phyloP scores from a whole-genome alignment of 2,888 invertebrate species.

The Didymodactylos carnosus region DNA sequence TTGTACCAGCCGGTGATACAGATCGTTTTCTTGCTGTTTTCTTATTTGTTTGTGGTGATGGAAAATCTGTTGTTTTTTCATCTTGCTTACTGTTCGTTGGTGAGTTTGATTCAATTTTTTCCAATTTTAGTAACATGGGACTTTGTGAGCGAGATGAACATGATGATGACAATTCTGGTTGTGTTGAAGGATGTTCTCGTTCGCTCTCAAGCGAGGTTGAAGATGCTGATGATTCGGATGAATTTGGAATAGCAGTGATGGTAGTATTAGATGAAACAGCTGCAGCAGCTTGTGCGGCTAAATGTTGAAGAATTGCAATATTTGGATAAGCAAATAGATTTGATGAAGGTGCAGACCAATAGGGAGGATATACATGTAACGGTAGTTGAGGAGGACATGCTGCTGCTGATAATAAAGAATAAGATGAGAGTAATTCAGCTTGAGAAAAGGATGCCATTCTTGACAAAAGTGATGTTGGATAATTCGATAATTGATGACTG shows the following conservation, averaged over 20 bases:
- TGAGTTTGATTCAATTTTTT: neutral
- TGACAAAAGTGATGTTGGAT: neutral
- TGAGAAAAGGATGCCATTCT: neutral
- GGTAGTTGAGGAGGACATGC: neutral
- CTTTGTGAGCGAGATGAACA: no score
- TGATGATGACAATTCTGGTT: no score
- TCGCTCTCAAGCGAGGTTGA: neutral
- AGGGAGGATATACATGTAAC: neutral
- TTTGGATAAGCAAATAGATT: neutral
- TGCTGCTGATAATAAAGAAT: neutral
- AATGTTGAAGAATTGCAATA: neutral
- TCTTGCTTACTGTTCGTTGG: neutral
- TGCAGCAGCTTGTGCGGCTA: neutral
- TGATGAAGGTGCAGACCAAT: neutral
- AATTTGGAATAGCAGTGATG: no score
- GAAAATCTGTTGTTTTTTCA: no score
- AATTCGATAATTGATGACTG: neutral
- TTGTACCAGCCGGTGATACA: neutral
- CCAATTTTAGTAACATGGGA: no score
- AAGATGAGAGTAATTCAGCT: neutral
- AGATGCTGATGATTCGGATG: neutral
- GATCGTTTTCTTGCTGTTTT: neutral
- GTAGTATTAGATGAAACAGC: no score
- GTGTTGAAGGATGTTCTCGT: no score
- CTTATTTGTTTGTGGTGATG: no score